Evolutionary conservation across 2,888 invertebrate species (phyloP), one percentile per base, ranked within the genome.

Genomic region (Calephelis perditalis): DNA sequence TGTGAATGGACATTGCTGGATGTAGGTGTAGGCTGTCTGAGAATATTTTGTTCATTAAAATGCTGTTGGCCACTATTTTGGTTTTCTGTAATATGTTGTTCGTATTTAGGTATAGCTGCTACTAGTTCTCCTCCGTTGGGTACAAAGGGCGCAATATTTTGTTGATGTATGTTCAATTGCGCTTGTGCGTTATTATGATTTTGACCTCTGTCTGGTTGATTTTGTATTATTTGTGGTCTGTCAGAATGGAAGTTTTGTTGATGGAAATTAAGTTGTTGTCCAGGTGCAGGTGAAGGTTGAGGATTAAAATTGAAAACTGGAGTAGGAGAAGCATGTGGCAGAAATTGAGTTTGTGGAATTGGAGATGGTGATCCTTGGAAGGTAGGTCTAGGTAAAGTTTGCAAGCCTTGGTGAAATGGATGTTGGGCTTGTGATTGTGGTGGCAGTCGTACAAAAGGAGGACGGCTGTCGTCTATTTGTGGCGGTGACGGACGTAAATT

Each of bases 61-160:
- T 77, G 74, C 26, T 80, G 69, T 72, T 80, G 73, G 58, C 71
- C 67, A 56, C 80, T 78, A 58, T 86, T 77, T 55, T 81, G 84
- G 70, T 86, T 83, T n/a, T 93, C 89, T 11, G 94, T 92, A 65
- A 94, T 92, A 70, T 96, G 96, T 70, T 96, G 95, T 80, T 96
- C 96, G 68, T 93, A 94, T 84, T 95, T 95, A 7, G 96, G 94
- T 62, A 96, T 93, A 15, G 96, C 93, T 61, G 94, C 93, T 26
- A 96, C 92, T 49, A 96, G 86, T 81, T 96, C 95, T 0, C 95
- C 95, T 46, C 93, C 94, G 2, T 94, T 91, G 46, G 93, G 93
- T 35, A 92, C 82, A 63, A 93, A 81, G 40, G 91, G 86, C 7
- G 83, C 82, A 59, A 91, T 73, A 65, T 86, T 82, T 74, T 91